Evolutionary conservation across 2,797 vertebrate species (phyloP), one percentile per base, ranked within the genome.

Genomic region (Alauda arvensis): DNA sequence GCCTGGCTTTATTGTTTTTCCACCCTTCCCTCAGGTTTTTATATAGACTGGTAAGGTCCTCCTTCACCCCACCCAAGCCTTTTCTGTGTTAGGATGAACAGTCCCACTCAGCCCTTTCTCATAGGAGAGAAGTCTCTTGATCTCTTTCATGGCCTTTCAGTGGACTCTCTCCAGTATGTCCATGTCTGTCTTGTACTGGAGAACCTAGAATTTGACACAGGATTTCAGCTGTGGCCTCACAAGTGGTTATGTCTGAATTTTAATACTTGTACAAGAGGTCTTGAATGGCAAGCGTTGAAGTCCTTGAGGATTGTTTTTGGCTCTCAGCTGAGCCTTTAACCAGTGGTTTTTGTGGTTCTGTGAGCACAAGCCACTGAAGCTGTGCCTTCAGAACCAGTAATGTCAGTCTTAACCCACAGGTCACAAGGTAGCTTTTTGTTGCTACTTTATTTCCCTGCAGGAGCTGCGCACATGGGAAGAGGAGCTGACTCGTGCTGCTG

Each of bases 391-490:
- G 46, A 68, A 33, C 15, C 15, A 42, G 16, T 74, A 5, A 23
- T 25, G 24, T 49, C 40, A n/a, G 34, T n/a, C 26, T 74, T 71
- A 71, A 53, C 5, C 14, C 34, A 10, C 25, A n/a, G 14, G 20
- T 55, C 28, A 18, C 26, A 45, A 57, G 21, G 33, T 31, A 48
- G 14, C 19, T 53, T 91, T 84, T 26, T 6, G 3, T 12, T 74
- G 60, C 42, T 67, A 3, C 29, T 33, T 49, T 17, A 10, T 19
- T 52, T 39, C 34, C 39, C 46, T 33, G 8, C 82, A 99, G 99
- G 99, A 99, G 96, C 94, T 99, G 77, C 98, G 98, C 31, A 99
- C 98, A 0, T 99, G 99, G 99, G 99, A 99, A 93, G 99, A 99
- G 94, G 98, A 99, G 94, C 96, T 99, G 94, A 98, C 97, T 8